These are phyloP conservation scores for Dicrostonyx torquatus DNA, from an alignment of 2,797 vertebrate species.

Conservation along the genomic window DNA sequence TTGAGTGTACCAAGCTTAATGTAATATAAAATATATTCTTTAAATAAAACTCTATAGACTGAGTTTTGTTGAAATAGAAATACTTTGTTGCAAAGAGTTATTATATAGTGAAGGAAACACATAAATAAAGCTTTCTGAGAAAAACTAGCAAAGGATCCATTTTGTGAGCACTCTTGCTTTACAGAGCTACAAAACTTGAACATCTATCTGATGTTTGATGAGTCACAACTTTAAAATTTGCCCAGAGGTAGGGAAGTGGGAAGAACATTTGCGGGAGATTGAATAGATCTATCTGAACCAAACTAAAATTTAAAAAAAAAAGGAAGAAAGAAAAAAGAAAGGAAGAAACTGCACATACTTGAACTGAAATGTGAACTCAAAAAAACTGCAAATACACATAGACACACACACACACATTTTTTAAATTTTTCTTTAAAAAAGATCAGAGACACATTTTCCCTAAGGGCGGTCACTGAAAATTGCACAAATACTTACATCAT, in stretches of 20 bases:
- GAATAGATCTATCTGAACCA: neutral
- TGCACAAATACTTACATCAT: neutral
- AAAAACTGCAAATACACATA: neutral
- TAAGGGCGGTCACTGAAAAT: neutral
- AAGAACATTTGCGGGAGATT: neutral
- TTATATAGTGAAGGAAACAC: neutral
- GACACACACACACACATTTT: neutral
- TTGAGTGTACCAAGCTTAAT: constrained; percentile 32
- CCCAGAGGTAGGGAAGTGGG: neutral
- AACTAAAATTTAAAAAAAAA: neutral
- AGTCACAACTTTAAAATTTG: constrained; percentile 56
- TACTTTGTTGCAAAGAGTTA: neutral
- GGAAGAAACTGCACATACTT: constrained; percentile 54
- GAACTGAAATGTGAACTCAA: neutral
- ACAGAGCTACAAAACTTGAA: neutral
- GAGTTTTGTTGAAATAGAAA: neutral
- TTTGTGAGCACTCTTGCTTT: constrained; percentile 63
- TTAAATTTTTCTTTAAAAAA: constrained; percentile 34
- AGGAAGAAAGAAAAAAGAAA: neutral
- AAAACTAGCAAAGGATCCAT: constrained; percentile 26
- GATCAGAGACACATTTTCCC: constrained; percentile 34
- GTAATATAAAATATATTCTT: constrained; percentile 21
- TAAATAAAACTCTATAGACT: constrained; percentile 21
- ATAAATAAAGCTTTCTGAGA: neutral
- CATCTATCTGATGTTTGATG: constrained; percentile 43